These are phyloP conservation scores for Gnathonemus echidnorhynchus DNA, from an alignment of 2,113 vertebrate genomes.

Conservation along the genomic window DNA sequence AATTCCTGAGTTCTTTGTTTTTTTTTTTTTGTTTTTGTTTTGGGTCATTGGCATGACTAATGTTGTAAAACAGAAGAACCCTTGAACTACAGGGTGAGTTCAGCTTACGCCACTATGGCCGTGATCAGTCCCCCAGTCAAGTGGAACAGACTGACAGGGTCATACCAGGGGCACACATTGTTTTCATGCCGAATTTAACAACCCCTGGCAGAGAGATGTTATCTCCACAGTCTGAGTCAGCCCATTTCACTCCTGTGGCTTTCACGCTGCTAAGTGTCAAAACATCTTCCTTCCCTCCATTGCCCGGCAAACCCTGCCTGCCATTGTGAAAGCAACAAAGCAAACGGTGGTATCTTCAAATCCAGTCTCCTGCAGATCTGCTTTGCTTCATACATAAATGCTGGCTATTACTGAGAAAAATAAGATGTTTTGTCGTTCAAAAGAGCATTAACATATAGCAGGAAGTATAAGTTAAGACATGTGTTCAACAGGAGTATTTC, in stretches of 20 bases:
- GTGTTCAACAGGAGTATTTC: slow-evolving; percentile 20
- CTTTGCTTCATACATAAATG: slow-evolving; percentile 28
- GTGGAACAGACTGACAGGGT: background rate
- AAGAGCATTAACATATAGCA: background rate
- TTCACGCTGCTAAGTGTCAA: slow-evolving; percentile 11
- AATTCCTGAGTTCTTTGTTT: background rate
- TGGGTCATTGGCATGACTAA: background rate
- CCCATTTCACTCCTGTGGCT: slow-evolving; percentile 15
- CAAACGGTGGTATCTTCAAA: slow-evolving; percentile 25
- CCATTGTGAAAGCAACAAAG: slow-evolving; percentile 27
- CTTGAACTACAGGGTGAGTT: background rate
- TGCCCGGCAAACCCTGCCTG: slow-evolving; percentile 20
- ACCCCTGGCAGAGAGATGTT: slow-evolving; percentile 8
- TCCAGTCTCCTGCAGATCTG: slow-evolving; percentile 39
- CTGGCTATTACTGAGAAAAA: slow-evolving; percentile 24
- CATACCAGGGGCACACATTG: background rate
- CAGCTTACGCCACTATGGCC: background rate
- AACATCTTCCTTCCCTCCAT: slow-evolving; percentile 14
- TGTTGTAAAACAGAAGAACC: background rate
- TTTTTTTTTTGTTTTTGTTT: background rate
- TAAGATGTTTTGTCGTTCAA: slow-evolving; percentile 6
- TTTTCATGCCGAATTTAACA: slow-evolving; percentile 13
- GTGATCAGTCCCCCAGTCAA: background rate
- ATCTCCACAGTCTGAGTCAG: background rate
- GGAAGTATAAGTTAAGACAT: slow-evolving; percentile 19